Evolutionary conservation across 2,797 vertebrate genomes (phyloP).

Genomic region (Astyanax mexicanus): DNA sequence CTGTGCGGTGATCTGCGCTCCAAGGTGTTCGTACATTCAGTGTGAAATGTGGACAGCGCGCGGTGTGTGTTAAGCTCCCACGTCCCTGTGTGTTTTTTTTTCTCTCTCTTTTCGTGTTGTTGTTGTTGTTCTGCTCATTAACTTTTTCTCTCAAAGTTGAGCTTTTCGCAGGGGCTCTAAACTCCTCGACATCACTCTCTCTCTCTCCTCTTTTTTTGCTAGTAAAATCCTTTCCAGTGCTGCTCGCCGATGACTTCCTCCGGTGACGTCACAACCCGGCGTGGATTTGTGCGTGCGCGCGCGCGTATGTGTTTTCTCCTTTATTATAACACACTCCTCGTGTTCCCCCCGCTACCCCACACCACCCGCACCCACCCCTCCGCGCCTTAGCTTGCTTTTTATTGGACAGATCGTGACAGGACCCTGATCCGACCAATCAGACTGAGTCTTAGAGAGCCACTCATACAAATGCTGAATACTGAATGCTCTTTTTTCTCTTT

Average conservation of each 20-base stretch:
- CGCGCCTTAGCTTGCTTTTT: conserved; percentile 64
- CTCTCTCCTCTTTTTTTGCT: conserved; percentile 80
- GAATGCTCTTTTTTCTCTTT: conserved; percentile 71
- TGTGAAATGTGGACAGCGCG: conserved; percentile 65
- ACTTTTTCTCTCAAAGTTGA: conserved; percentile 91
- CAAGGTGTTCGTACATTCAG: conserved; percentile 73
- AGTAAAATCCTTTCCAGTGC: conserved; percentile 86
- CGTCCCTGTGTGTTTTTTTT: conserved; percentile 54
- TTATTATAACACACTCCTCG: conserved; percentile 83
- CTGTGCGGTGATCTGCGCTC: conserved; percentile 47
- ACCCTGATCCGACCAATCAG: conserved; percentile 83
- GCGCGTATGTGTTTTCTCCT: conserved; percentile 67
- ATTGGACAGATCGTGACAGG: conserved; percentile 86
- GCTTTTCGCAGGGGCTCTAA: conserved; percentile 78
- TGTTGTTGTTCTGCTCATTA: conserved; percentile 74
- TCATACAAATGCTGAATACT: conserved; percentile 69
- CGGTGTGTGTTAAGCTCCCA: conserved; percentile 66
- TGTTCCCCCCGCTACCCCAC: too few species aligned
- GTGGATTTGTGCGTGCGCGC: not conserved
- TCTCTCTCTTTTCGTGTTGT: not conserved
- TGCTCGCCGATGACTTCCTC: conserved; percentile 92
- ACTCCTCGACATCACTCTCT: conserved; percentile 86
- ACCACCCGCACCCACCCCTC: too few species aligned
- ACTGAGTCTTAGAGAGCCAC: conserved; percentile 64
- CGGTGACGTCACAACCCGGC: conserved; percentile 91